Percentiles rank a stretch among this genome's conserved stretches.
These are phyloP conservation scores for Euspilapteryx auroguttella DNA, from an alignment of 2,888 invertebrate genomes.

Conservation along the genomic window DNA sequence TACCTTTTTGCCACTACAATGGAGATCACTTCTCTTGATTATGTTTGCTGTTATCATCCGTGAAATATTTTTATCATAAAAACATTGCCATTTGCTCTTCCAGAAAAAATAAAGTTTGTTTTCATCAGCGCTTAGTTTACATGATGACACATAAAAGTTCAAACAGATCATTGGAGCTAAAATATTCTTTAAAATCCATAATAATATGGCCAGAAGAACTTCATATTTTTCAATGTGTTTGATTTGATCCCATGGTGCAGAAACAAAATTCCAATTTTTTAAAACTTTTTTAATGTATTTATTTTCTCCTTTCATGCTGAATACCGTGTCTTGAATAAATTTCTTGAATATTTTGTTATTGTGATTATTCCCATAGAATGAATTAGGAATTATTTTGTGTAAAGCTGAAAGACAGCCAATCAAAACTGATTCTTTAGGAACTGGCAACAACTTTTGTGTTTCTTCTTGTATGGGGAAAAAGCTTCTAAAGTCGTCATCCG, in stretches of 20 bases:
- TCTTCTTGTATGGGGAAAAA: slow-evolving; percentile 12
- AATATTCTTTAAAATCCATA: slow-evolving; percentile 31
- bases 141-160: slow-evolving; percentile 44
- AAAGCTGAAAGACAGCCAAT: slow-evolving; percentile 20
- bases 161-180: slow-evolving; percentile 34
- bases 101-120: slow-evolving; percentile 42
- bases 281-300: slow-evolving; percentile 17
- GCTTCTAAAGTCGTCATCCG: slow-evolving; percentile 22
- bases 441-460: slow-evolving; percentile 12
- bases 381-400: slow-evolving; percentile 25
- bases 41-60: slow-evolving; percentile 25
- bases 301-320: slow-evolving; percentile 40
- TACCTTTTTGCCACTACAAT: slow-evolving; percentile 21
- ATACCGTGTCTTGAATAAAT: slow-evolving; percentile 20
- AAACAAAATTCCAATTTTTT: slow-evolving; percentile 26
- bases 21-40: slow-evolving; percentile 22
- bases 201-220: slow-evolving; percentile 17
- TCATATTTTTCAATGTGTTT: slow-evolving; percentile 8
- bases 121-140: slow-evolving; percentile 38
- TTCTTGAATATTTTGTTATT: slow-evolving; percentile 31
- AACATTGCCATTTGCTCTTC: slow-evolving; percentile 47
- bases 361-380: slow-evolving; percentile 23
- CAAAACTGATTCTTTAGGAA: slow-evolving; percentile 25
- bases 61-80: slow-evolving; percentile 33
- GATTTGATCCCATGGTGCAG: slow-evolving; percentile 20